Percentiles rank a stretch among this genome's conserved stretches.
These are phyloP conservation scores for Leptopilina drosophilae DNA, from an alignment of 2,888 invertebrate species.

Conservation along the genomic window DNA sequence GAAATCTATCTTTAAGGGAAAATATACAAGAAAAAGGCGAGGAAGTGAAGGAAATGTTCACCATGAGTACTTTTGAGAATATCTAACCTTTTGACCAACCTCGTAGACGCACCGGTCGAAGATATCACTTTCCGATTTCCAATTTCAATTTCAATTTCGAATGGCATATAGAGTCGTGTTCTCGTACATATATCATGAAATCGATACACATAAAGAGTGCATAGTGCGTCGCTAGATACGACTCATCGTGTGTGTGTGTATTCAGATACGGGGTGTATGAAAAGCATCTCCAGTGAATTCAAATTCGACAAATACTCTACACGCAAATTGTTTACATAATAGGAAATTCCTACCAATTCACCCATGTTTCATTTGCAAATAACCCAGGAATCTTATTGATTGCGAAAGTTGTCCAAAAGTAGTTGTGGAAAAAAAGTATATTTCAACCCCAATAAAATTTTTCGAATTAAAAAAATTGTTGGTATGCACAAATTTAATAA, in stretches of 20 bases:
- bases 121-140: conserved; percentile 62
- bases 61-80: conserved; percentile 31
- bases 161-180: conserved; percentile 45
- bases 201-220: conserved; percentile 34
- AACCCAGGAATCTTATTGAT: too few relatives aligned
- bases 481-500: too few relatives aligned
- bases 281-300: conserved; percentile 10
- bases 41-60: conserved; percentile 21
- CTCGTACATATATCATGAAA: conserved; percentile 33
- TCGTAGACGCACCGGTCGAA: conserved; percentile 43
- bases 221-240: conserved; percentile 1
- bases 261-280: conserved; percentile 14
- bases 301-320: not conserved
- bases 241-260: not conserved
- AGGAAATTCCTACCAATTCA: not conserved
- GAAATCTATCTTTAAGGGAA: conserved; percentile 27
- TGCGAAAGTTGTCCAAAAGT: too few relatives aligned
- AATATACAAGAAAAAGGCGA: conserved; percentile 28
- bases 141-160: conserved; percentile 61
- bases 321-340: conserved; percentile 14
- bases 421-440: too few relatives aligned
- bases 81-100: conserved; percentile 42
- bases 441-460: too few relatives aligned
- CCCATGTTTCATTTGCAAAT: too few relatives aligned
- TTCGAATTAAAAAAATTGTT: too few relatives aligned